Percentiles rank a stretch among this genome's conserved stretches.
Conservation (phyloP, 2,888 invertebrate species). For the Drosophila flavopinicola region DNA sequence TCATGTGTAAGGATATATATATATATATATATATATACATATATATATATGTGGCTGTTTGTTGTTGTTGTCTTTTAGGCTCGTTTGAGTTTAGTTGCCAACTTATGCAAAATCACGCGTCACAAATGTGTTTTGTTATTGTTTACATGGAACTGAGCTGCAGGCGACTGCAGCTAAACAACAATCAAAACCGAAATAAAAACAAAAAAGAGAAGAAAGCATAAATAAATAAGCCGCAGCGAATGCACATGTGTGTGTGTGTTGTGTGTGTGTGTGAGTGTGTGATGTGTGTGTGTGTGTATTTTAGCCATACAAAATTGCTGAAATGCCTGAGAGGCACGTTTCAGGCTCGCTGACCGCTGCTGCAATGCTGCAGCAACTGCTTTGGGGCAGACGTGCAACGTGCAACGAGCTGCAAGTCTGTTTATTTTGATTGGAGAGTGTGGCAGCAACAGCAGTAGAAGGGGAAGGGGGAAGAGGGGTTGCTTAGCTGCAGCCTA, state of each 20-base stretch:
- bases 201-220: slow-evolving; percentile 32
- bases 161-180: slow-evolving; percentile 43
- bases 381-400: slow-evolving; percentile 51
- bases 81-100: slow-evolving; percentile 48
- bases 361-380: slow-evolving; percentile 34
- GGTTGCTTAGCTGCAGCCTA: slow-evolving; percentile 8
- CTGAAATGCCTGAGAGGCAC: slow-evolving; percentile 73
- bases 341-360: slow-evolving; percentile 60
- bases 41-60: slow-evolving; percentile 7
- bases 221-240: slow-evolving; percentile 58
- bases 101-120: slow-evolving; percentile 81
- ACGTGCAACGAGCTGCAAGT: slow-evolving; percentile 46
- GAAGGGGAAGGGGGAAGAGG: not conserved
- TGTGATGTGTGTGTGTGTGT: slow-evolving; percentile 13
- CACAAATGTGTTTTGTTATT: slow-evolving; percentile 79
- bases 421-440: slow-evolving; percentile 24
- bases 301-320: slow-evolving; percentile 73
- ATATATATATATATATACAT: not conserved
- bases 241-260: not conserved
- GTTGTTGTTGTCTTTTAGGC: slow-evolving; percentile 27
- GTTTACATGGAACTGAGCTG: slow-evolving; percentile 78
- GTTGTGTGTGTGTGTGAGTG: slow-evolving; percentile 5
- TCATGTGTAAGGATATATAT: slow-evolving; percentile 28
- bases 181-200: too few species aligned
- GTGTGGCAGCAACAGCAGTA: not conserved